These are phyloP conservation scores for Limnephilus marmoratus DNA, from an alignment of 2,888 invertebrate species.

Conservation along the genomic window DNA sequence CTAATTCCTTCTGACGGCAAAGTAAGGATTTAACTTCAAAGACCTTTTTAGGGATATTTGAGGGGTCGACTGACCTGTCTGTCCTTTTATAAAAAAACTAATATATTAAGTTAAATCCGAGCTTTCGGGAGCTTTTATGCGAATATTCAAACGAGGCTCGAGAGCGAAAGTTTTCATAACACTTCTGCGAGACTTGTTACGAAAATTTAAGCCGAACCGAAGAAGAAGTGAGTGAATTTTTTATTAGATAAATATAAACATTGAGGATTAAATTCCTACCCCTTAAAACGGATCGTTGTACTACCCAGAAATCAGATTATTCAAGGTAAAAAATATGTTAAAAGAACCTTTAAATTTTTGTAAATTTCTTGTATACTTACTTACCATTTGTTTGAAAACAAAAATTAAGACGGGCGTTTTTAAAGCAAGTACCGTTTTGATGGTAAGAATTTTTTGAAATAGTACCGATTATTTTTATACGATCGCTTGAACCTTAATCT, in stretches of 20 bases:
- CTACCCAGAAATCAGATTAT: neutral
- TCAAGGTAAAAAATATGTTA: neutral
- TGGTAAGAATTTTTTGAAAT: too few species aligned
- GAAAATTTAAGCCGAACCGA: neutral
- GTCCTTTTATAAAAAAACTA: slow-evolving; percentile 11
- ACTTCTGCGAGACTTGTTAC: neutral
- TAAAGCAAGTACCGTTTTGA: too few species aligned
- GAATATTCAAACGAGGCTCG: slow-evolving; percentile 20
- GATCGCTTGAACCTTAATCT: too few species aligned
- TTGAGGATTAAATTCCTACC: neutral
- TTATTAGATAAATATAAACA: neutral
- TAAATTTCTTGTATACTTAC: too few species aligned
- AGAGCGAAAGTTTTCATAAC: neutral
- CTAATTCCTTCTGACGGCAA: slow-evolving; percentile 5
- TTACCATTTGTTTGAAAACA: too few species aligned
- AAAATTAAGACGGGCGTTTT: too few species aligned
- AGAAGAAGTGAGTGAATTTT: neutral
- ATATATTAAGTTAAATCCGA: slow-evolving; percentile 21
- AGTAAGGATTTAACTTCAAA: slow-evolving; percentile 25
- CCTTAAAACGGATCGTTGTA: neutral
- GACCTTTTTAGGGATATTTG: slow-evolving; percentile 25
- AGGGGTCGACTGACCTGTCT: neutral
- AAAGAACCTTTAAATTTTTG: too few species aligned
- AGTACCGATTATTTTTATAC: too few species aligned
- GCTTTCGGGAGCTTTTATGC: neutral